Conservation (phyloP, 2,113 vertebrate genomes). For the Oncorhynchus gorbuscha region DNA sequence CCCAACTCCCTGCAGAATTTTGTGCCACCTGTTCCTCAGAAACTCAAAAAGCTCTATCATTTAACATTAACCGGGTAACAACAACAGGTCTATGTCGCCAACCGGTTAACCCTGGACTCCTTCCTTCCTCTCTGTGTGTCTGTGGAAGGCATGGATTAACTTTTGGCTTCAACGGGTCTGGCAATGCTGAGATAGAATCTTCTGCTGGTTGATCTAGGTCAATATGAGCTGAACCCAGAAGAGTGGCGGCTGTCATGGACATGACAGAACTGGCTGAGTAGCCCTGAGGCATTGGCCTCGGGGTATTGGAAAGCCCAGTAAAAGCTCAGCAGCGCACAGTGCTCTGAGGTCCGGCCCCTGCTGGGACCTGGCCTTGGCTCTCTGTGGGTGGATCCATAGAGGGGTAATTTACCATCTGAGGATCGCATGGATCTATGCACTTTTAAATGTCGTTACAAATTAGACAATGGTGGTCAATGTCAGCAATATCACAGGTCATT, state of each 20-base stretch:
- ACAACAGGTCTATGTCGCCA: no score
- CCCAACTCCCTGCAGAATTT: no score
- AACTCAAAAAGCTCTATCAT: no score
- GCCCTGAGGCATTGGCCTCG: conserved; percentile 40
- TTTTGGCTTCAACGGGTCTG: no score
- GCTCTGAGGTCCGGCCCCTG: conserved; percentile 10
- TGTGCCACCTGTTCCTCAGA: no score
- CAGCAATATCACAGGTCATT: conserved; percentile 48
- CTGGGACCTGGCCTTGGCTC: conserved; percentile 24
- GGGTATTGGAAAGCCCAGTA: conserved; percentile 22
- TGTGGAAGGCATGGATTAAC: no score
- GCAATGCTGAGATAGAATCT: no score
- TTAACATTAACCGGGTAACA: no score
- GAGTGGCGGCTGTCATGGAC: conserved; percentile 35
- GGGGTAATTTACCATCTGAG: conserved; percentile 39
- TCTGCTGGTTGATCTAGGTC: background rate
- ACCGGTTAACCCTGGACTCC: no score
- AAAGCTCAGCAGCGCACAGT: background rate
- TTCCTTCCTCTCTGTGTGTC: no score
- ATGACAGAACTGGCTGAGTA: conserved; percentile 27
- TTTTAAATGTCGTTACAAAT: conserved; percentile 58
- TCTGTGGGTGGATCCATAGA: background rate
- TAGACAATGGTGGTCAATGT: conserved; percentile 45
- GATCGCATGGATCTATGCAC: conserved; percentile 40
- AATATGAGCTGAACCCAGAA: background rate